Conservation (phyloP, 2,113 vertebrate species). For the Gymnobelideus leadbeateri region DNA sequence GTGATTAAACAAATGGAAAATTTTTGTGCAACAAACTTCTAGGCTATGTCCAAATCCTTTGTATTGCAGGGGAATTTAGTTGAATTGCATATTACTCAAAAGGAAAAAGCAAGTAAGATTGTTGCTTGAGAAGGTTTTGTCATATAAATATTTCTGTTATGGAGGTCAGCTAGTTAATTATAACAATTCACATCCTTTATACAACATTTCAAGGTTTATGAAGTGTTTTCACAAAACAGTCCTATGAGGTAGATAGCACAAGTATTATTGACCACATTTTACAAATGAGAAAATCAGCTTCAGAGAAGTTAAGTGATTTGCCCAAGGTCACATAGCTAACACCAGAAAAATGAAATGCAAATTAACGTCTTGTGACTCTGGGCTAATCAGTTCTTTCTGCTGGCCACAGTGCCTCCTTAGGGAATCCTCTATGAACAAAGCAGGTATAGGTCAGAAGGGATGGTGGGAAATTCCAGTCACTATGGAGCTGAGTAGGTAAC, state of each 20-base stretch:
- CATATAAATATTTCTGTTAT: background rate
- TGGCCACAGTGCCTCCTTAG: background rate
- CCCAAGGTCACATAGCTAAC: background rate
- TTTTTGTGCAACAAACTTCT: background rate
- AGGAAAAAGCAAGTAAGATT: background rate
- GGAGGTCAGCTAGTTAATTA: accelerated
- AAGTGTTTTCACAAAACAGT: background rate
- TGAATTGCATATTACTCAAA: constrained; percentile 28
- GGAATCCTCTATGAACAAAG: background rate
- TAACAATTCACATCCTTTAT: background rate
- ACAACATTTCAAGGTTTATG: background rate
- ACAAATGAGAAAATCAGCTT: background rate
- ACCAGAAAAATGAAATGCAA: background rate
- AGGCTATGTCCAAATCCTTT: background rate
- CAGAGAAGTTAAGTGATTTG: background rate
- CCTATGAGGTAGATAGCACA: background rate
- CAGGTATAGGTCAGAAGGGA: background rate
- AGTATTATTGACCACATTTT: background rate
- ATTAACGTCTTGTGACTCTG: background rate
- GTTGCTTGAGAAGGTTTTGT: background rate
- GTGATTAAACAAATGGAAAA: background rate
- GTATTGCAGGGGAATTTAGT: constrained; percentile 1
- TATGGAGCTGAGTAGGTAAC: background rate
- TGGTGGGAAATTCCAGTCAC: background rate
- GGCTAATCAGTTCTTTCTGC: background rate